A percentile compares a stretch with the other conserved stretches of the same genome.
These are phyloP conservation scores for Belonocnema kinseyi DNA, from an alignment of 1,140 invertebrate species.

Conservation along the genomic window DNA sequence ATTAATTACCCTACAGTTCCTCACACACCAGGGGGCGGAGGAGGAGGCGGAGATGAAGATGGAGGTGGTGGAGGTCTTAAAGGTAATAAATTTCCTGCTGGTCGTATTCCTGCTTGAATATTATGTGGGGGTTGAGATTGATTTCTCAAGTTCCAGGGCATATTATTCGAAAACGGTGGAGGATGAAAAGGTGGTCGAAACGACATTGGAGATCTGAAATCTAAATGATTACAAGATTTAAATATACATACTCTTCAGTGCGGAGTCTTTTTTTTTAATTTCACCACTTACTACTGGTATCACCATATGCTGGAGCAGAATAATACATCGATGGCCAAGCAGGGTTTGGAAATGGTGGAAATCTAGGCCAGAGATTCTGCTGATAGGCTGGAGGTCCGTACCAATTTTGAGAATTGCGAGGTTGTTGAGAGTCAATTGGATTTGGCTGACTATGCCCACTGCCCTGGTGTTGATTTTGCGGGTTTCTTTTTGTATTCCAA, in stretches of 20 bases:
- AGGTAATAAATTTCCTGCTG: neutral
- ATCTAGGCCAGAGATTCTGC: slow-evolving; percentile 1
- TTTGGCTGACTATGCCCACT: neutral
- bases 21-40: slow-evolving; percentile 1
- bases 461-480: neutral
- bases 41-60: slow-evolving; percentile 43
- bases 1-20: neutral
- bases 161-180: neutral
- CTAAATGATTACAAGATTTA: neutral
- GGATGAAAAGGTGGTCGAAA: neutral
- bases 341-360: neutral
- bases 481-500: slow-evolving; percentile 49
- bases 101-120: neutral
- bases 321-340: slow-evolving; percentile 4
- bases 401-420: slow-evolving; percentile 5
- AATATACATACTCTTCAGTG: no score
- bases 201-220: neutral
- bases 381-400: slow-evolving; percentile 4
- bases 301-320: neutral
- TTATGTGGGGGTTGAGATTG: neutral
- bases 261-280: no score
- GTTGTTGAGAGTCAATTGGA: neutral
- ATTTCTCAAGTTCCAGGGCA: slow-evolving; percentile 7
- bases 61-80: slow-evolving; percentile 44
- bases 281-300: neutral